Percentiles rank a stretch among this genome's conserved stretches.
Evolutionary conservation across 2,888 invertebrate species (phyloP).

Genomic region (Machimus rusticus): DNA sequence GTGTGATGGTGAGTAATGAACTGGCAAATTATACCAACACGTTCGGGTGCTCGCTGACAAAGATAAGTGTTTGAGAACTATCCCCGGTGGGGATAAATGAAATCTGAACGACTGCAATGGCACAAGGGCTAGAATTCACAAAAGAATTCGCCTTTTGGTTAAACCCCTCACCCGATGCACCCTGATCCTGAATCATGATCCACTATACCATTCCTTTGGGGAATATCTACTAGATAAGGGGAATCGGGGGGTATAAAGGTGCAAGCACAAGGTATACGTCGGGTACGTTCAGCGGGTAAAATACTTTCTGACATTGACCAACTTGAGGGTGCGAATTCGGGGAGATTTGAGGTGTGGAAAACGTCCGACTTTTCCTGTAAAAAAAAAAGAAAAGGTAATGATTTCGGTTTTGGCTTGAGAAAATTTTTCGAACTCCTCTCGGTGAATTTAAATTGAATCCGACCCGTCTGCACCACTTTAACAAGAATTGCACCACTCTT

Average conservation of each 20-base stretch:
- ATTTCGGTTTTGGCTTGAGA: not conserved
- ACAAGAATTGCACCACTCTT: not conserved
- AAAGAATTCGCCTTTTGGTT: constrained; percentile 8
- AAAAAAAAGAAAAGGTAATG: not conserved
- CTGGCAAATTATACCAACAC: constrained; percentile 33
- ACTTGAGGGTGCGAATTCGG: not conserved
- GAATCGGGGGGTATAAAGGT: not conserved
- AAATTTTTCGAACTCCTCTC: not conserved
- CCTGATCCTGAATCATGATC: not conserved
- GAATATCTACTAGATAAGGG: not conserved
- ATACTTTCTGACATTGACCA: constrained; percentile 6
- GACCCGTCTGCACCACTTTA: not conserved
- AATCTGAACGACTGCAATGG: constrained; percentile 29
- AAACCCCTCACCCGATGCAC: not conserved
- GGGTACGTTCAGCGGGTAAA: not conserved
- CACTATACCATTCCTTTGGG: not conserved
- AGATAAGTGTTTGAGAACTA: constrained; percentile 26
- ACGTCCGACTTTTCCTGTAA: not conserved
- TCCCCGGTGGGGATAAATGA: constrained; percentile 10
- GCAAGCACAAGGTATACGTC: not conserved
- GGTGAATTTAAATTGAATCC: not conserved
- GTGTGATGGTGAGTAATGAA: constrained; percentile 30
- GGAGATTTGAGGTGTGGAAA: not conserved
- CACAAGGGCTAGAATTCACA: not conserved
- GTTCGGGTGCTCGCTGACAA: constrained; percentile 11